These are phyloP conservation scores for Spilarctia lutea DNA, from an alignment of 2,888 invertebrate species.

Conservation along the genomic window DNA sequence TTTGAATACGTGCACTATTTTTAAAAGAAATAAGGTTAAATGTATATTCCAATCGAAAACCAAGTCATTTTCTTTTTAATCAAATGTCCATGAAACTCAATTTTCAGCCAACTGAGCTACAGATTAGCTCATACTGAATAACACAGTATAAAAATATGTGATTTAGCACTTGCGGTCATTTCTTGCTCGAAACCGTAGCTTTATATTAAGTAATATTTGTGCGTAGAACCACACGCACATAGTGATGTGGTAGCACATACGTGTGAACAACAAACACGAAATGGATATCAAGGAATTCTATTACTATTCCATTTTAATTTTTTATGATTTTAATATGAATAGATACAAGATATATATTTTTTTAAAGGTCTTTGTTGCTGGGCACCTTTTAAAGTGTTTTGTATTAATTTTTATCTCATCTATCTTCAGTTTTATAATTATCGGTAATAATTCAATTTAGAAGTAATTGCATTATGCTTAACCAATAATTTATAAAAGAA, in stretches of 20 bases:
- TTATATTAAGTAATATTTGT: neutral
- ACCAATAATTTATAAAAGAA: too few relatives aligned
- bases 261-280: neutral
- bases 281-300: neutral
- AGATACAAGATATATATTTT: neutral
- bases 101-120: slow-evolving; percentile 12
- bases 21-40: neutral
- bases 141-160: neutral
- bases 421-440: too few relatives aligned
- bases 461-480: too few relatives aligned
- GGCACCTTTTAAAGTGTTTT: too few relatives aligned
- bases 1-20: neutral
- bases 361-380: too few relatives aligned
- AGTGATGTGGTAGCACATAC: neutral
- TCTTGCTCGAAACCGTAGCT: neutral
- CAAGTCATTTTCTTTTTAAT: slow-evolving; percentile 12
- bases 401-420: too few relatives aligned
- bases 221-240: neutral
- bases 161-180: neutral
- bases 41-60: slow-evolving; percentile 24
- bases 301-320: neutral
- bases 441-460: too few relatives aligned
- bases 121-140: neutral
- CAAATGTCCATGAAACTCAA: slow-evolving; percentile 23
- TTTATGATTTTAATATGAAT: neutral